These are phyloP conservation scores for Tyto alba DNA, from an alignment of 2,113 vertebrate species.

Conservation along the genomic window DNA sequence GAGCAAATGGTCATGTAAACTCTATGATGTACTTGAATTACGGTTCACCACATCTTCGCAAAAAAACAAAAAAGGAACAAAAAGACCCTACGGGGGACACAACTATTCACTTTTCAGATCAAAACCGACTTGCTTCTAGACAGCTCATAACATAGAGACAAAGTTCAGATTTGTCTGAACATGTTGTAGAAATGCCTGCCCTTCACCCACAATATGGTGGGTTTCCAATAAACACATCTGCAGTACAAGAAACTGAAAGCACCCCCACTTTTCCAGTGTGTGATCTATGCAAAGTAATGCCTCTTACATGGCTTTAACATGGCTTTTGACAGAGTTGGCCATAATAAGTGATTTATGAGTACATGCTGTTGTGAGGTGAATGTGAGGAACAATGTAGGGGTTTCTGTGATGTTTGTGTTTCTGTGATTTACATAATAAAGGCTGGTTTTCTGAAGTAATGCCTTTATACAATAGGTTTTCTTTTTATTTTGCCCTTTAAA, in stretches of 20 bases:
- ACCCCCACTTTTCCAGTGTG: not conserved
- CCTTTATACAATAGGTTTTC: not conserved
- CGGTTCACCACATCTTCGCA: not conserved
- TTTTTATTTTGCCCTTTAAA: not conserved
- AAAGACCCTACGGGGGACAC: not conserved
- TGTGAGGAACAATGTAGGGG: not conserved
- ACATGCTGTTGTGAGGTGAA: not conserved
- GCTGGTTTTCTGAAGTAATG: not conserved
- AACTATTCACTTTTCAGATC: not conserved
- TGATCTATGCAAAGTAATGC: not conserved
- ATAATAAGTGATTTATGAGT: not conserved
- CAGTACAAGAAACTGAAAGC: not conserved
- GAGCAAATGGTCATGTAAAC: not conserved
- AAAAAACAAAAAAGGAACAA: not conserved
- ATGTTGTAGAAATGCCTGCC: not conserved
- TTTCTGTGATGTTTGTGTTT: not conserved
- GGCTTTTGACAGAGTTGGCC: not conserved
- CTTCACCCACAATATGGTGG: not conserved
- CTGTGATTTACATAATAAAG: not conserved
- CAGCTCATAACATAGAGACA: not conserved
- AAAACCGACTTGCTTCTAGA: not conserved
- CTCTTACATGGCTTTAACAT: not conserved
- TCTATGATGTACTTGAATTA: not conserved
- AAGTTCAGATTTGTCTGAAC: not conserved
- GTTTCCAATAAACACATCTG: not conserved